Evolutionary conservation across 2,113 vertebrate species (phyloP).

Genomic region (Ptilorrhoa leucosticta): DNA sequence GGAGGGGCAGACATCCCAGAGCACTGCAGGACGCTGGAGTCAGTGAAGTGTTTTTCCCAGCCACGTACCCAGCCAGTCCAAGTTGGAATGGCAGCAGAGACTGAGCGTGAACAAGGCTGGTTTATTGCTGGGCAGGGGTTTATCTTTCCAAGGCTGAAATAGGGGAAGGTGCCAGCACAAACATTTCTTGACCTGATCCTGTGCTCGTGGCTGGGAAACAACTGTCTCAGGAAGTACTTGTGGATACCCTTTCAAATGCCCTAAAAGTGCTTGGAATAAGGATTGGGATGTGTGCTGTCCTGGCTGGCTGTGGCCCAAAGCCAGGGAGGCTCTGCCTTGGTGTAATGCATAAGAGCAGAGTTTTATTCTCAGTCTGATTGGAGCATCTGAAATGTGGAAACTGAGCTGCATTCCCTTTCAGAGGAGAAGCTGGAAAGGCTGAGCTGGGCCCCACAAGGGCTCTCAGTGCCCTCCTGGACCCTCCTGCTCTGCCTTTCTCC

Average conservation of each 20-base stretch:
- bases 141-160: not conserved
- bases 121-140: not conserved
- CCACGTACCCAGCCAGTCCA: not conserved
- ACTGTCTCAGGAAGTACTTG: fast-evolving
- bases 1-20: not conserved
- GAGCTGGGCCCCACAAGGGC: not conserved
- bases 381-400: not conserved
- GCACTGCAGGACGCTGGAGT: not conserved
- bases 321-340: not conserved
- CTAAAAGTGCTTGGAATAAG: not conserved
- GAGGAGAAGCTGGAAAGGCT: not conserved
- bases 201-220: not conserved
- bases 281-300: not conserved
- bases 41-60: not conserved
- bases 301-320: not conserved
- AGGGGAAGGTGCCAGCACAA: not conserved
- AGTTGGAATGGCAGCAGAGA: not conserved
- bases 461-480: not conserved
- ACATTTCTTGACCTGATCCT: not conserved
- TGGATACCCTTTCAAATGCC: not conserved
- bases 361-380: not conserved
- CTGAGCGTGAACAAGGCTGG: not conserved
- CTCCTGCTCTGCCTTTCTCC: not conserved
- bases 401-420: not conserved
- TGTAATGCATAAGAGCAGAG: not conserved